Percentiles rank a stretch among this genome's conserved stretches.
Evolutionary conservation across 2,888 invertebrate genomes (phyloP).

Genomic region (Pseudococcus longispinus): DNA sequence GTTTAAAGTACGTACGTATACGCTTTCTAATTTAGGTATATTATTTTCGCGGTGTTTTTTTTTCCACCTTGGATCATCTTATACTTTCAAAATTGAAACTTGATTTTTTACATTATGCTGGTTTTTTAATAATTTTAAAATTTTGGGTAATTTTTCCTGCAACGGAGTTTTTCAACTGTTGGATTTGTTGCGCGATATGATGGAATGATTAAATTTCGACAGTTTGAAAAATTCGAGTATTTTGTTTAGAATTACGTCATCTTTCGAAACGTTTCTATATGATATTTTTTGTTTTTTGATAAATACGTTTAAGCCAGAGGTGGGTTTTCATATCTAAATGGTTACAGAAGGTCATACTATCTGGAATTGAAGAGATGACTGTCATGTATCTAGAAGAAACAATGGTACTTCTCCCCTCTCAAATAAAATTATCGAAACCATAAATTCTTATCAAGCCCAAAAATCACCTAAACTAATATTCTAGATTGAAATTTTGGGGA

Average conservation of each 20-base stretch:
- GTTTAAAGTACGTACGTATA: neutral
- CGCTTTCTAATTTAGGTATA: neutral
- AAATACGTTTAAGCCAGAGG: neutral
- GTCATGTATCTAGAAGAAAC: too few species aligned
- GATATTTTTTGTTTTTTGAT: neutral
- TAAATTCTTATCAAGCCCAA: too few species aligned
- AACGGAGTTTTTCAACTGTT: neutral
- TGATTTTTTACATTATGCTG: neutral
- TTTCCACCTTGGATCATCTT: neutral
- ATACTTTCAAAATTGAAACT: neutral
- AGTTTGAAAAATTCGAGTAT: neutral
- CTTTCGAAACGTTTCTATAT: neutral
- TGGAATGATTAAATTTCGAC: neutral
- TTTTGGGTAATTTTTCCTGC: neutral
- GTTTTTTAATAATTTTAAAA: neutral
- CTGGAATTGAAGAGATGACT: too few species aligned
- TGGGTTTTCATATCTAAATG: neutral
- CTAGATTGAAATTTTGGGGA: too few species aligned
- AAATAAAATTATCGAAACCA: too few species aligned
- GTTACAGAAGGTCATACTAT: neutral
- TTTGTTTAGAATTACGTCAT: neutral
- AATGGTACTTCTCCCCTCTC: too few species aligned
- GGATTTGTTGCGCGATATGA: neutral
- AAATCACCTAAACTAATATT: too few species aligned
- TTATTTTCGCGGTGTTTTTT: neutral